Base-by-base conservation (phyloP, 2,113 vertebrate species). In the Nestor notabilis region DNA sequence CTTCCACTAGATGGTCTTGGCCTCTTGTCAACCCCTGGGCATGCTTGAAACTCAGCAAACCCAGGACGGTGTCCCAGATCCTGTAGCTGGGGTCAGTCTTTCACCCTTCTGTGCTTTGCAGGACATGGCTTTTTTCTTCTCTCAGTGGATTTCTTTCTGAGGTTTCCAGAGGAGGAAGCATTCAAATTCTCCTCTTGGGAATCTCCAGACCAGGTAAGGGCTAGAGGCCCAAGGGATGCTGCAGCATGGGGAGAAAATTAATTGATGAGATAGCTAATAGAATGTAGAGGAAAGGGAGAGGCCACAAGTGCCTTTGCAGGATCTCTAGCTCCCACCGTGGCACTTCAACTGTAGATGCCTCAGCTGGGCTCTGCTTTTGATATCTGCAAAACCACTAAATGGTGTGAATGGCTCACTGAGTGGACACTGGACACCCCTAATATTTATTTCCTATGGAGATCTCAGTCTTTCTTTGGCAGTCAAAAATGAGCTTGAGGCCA, bases 391-490 rank as follows among this genome's bases (percentile, higher is more conserved):
- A 49, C 5, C 63, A 72, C 2, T 19, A 23, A 63, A 14, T 5
- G 17, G 2, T 31, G n/a, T 50, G 63, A 83, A 50, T 0, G 0
- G 5, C 46, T 86, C 71, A 53, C 50, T n/a, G 8, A 31, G 39
- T 35, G 18, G 44, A 13, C 23, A 10, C 29, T 27, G 41, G 35
- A 69, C 41, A 77, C 27, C 28, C 11, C 17, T 39, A 15, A 17
- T 46, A 47, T 61, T 79, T 80, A 5, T 53, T 11, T 68, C 5
- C 75, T 72, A 29, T 39, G 8, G 35, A 81, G 43, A 63, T 47
- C 35, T 50, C 19, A 50, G 43, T 15, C 17, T 94, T 58, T 65
- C 39, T 63, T 89, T 95, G 43, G 25, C 46, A 78, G 25, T 17
- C 29, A 58, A 33, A 81, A 81, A 37, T 66, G 10, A 18, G 35